Evolutionary conservation across 2,797 vertebrate species (phyloP).

Genomic region (Varecia variegata): DNA sequence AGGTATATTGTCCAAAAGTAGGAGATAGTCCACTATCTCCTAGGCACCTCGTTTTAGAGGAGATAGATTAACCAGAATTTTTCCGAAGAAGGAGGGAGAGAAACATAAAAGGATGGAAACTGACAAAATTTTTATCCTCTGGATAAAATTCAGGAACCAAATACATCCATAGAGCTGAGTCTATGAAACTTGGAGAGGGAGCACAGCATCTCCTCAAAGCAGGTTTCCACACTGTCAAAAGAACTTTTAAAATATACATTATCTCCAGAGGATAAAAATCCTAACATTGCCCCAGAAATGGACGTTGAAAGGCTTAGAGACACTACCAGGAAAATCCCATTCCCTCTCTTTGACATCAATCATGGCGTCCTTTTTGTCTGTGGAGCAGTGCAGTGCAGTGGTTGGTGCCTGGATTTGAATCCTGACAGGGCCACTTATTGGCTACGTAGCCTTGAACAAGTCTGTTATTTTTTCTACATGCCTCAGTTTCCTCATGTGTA

Average conservation of each 20-base stretch:
- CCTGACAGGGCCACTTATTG: not conserved
- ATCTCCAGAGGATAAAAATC: not conserved
- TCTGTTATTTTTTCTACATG: not conserved
- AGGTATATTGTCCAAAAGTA: not conserved
- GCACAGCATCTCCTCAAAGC: rapidly evolving
- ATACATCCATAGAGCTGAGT: not conserved
- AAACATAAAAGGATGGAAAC: not conserved
- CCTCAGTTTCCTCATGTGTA: not conserved
- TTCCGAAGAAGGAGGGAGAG: not conserved
- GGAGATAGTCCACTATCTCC: not conserved
- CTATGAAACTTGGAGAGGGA: not conserved
- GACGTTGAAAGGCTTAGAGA: not conserved
- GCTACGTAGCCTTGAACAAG: not conserved
- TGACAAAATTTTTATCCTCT: too few relatives aligned
- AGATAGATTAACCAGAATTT: not conserved
- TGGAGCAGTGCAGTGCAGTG: not conserved
- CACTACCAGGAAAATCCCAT: not conserved
- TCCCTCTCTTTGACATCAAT: not conserved
- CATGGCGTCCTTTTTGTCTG: not conserved
- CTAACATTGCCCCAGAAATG: not conserved
- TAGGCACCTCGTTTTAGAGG: not conserved
- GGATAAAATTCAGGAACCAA: not conserved
- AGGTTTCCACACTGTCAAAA: not conserved
- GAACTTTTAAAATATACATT: not conserved
- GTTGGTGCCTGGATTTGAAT: not conserved